phyloP scores from a whole-genome alignment of 1,140 invertebrate species.

The Drosophila malerkotliana region DNA sequence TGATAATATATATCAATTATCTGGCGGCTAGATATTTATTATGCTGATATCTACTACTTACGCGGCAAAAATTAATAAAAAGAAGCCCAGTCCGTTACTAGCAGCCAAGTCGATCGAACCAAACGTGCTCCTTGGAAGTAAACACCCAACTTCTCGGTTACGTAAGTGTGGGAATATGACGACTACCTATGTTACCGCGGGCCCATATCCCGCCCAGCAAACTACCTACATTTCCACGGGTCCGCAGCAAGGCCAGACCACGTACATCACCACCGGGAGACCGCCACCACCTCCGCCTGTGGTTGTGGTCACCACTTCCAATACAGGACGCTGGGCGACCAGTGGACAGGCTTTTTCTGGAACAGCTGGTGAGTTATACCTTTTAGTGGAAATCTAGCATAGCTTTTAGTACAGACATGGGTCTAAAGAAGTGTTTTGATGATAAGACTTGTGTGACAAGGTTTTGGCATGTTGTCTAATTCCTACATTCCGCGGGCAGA shows the following conservation, averaged over 20 bases:
- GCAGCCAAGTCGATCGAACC: constrained; percentile 37
- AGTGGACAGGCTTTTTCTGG: constrained; percentile 11
- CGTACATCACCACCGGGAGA: constrained; percentile 24
- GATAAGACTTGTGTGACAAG: neutral
- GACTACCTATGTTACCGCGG: constrained; percentile 46
- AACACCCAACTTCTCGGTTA: neutral
- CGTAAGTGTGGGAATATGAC: constrained; percentile 37
- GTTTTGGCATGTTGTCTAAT: neutral
- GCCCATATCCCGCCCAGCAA: constrained; percentile 28
- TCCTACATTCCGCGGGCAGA: neutral
- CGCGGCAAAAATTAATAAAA: constrained; percentile 36
- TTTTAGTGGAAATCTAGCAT: neutral
- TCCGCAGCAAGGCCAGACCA: constrained; percentile 26
- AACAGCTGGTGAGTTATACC: constrained; percentile 10
- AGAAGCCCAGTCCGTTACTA: constrained; percentile 25
- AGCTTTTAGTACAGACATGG: neutral
- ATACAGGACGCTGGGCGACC: constrained; percentile 19
- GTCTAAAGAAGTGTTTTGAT: neutral
- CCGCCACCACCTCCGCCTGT: constrained; percentile 22
- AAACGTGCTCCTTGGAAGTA: constrained; percentile 6
- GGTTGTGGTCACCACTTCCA: constrained; percentile 43
- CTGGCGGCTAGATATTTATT: constrained; percentile 45
- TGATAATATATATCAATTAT: constrained; percentile 51
- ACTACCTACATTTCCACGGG: constrained; percentile 27
- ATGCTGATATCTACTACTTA: constrained; percentile 41